Evolutionary conservation across 2,113 vertebrate species (phyloP).

Genomic region (Carassius auratus): DNA sequence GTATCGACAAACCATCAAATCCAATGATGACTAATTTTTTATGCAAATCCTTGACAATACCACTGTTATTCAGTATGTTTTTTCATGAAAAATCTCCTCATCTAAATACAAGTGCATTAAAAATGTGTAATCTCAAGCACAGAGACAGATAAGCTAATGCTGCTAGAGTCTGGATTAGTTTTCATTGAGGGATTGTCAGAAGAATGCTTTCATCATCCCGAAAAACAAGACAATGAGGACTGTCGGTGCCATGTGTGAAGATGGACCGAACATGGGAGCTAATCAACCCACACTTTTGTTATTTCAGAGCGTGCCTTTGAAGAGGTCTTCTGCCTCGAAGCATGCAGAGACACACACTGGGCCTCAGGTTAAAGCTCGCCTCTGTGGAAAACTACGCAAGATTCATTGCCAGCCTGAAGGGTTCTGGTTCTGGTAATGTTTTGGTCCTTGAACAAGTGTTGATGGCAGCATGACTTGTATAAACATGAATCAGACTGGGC

Average conservation of each 20-base stretch:
- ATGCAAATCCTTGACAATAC: not conserved
- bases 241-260: conserved; percentile 56
- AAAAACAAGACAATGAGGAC: conserved; percentile 65
- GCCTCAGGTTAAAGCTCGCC: not conserved
- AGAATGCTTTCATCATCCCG: conserved; percentile 80
- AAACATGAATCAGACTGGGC: conserved; percentile 22
- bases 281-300: conserved; percentile 58
- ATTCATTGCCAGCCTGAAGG: not conserved
- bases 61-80: not conserved
- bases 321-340: conserved; percentile 7
- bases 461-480: conserved; percentile 9
- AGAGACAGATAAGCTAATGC: conserved; percentile 65
- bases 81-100: conserved; percentile 20
- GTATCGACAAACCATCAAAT: not conserved
- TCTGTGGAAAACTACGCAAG: not conserved
- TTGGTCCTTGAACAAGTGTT: not conserved
- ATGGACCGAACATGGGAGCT: conserved; percentile 57
- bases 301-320: conserved; percentile 37
- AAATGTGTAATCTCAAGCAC: conserved; percentile 67
- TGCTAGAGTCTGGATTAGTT: conserved; percentile 66
- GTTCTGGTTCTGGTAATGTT: not conserved
- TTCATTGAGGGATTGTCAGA: conserved; percentile 72
- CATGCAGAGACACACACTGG: conserved; percentile 10
- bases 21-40: not conserved
- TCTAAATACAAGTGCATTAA: not conserved